Base-by-base conservation (phyloP, 1,140 invertebrate species). In the Drosophila pachea region DNA sequence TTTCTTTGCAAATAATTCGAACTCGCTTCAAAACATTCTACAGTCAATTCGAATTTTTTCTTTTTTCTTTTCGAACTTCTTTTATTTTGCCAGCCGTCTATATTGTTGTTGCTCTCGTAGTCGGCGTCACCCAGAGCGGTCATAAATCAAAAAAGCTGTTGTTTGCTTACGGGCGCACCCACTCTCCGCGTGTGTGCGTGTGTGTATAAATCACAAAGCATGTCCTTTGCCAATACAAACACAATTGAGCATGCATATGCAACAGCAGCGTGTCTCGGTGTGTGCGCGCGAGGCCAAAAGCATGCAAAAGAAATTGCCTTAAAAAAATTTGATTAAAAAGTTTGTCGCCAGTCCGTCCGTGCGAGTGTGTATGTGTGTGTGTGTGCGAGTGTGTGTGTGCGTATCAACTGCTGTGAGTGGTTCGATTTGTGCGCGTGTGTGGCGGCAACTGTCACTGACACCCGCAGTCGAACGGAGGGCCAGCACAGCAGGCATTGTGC, bases 251-350 rank as follows among this genome's bases (percentile, higher is more conserved):
- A 86, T 86, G 76, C 81, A 86, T 86, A 86, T 86, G 82, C 82
- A 86, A 81, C 81, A 81, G 70, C 73, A 38, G 31, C 43, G 43
- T 43, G 52, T 36, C 63, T 62, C 53, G 35, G 31, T 68, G 52
- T 61, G 48, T 61, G 48, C 32, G 43, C 47, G 33, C 32, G 16
- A 31, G 38, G 49, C 66, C 66, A 76, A 76, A 71, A 76, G 71
- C 72, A 77, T 75, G 73, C 43, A 72, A 76, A 76, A 74, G 72
- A 81, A 74, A 81, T 68, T 74, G 77, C 62, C 73, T 74, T 78
- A 78, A 81, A 84, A 77, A 84, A 86, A 86, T 86, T 86, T 86
- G 81, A 86, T 86, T 86, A 86, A 86, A 86, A 86, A 86, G 81
- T 86, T 86, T 86, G 81, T 86, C 81, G 81, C 79, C 72, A 66